Conservation (phyloP, 35 echinoderm and acorn worm species). For the Apostichopus parvimensis region DNA sequence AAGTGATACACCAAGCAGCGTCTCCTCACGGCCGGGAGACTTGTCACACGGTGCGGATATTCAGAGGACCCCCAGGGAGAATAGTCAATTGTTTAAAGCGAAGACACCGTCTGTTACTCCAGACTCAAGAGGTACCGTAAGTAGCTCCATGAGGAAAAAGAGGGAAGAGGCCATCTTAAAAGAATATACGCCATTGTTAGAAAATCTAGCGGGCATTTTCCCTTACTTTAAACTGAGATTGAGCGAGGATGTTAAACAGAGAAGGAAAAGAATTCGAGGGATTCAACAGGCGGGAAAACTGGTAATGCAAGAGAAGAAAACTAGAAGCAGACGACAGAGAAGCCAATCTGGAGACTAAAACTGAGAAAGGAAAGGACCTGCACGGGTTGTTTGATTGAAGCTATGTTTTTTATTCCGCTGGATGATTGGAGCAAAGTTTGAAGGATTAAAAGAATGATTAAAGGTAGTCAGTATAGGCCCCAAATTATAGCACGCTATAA, state of each 20-base stretch:
- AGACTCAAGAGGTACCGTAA: not conserved
- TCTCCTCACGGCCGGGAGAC: not conserved
- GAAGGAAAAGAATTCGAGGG: slow-evolving; percentile 20
- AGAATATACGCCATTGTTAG: not conserved
- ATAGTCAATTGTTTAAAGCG: not conserved
- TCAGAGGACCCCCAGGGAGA: slow-evolving; percentile 23
- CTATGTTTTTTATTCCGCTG: no score
- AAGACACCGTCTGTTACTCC: not conserved
- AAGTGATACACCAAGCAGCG: not conserved
- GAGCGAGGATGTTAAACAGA: slow-evolving; percentile 6
- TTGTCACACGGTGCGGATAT: not conserved
- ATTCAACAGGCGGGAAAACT: slow-evolving; percentile 27
- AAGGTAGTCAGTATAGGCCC: no score
- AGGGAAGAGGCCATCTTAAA: slow-evolving; percentile 26
- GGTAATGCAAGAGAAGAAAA: slow-evolving; percentile 40
- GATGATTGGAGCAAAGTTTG: no score
- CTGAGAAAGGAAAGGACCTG: no score
- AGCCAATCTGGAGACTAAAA: not conserved
- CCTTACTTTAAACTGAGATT: slow-evolving; percentile 22
- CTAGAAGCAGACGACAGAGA: not conserved
- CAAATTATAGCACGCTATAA: no score
- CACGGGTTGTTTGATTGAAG: no score
- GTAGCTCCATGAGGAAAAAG: not conserved
- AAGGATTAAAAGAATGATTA: no score
- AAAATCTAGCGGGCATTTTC: slow-evolving; percentile 31